Evolutionary conservation across 2,888 invertebrate genomes (phyloP).

Genomic region (Alloscopus bannaensis): DNA sequence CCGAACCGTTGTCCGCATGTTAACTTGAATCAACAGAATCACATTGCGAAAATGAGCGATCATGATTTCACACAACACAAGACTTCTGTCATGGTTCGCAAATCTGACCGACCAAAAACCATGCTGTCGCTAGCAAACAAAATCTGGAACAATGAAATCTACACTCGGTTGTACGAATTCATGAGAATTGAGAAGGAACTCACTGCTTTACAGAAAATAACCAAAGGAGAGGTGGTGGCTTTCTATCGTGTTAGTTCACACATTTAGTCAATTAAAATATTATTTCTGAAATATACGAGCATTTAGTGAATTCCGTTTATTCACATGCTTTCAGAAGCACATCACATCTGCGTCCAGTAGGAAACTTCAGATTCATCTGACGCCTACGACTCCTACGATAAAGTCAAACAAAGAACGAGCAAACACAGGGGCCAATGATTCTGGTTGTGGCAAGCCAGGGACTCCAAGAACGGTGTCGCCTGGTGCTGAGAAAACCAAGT

Average conservation of each 20-base stretch:
- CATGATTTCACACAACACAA: constrained; percentile 90
- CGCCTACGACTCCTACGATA: neutral
- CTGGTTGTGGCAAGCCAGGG: neutral
- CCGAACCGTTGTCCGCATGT: neutral
- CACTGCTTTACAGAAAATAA: constrained; percentile 85
- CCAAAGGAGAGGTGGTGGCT: constrained; percentile 85
- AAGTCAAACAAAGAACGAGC: neutral
- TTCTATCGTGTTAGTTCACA: constrained; percentile 83
- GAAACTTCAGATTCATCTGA: constrained; percentile 26
- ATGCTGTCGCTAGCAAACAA: constrained; percentile 83
- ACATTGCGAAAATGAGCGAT: constrained; percentile 83
- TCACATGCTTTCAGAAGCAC: neutral
- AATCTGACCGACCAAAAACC: constrained; percentile 93
- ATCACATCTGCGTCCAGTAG: neutral
- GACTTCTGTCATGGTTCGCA: constrained; percentile 86
- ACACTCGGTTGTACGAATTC: constrained; percentile 91
- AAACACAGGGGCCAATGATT: too few species aligned
- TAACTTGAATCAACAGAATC: constrained; percentile 77
- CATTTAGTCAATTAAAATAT: neutral
- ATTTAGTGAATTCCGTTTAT: too few species aligned
- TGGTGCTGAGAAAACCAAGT: too few species aligned
- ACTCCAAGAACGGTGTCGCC: neutral
- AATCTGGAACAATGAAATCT: constrained; percentile 89
- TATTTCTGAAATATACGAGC: too few species aligned
- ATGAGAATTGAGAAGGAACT: constrained; percentile 91